Evolutionary conservation across 37 sponge, comb jelly and placozoan species (phyloP).

Genomic region (Ephydatia muelleri): DNA sequence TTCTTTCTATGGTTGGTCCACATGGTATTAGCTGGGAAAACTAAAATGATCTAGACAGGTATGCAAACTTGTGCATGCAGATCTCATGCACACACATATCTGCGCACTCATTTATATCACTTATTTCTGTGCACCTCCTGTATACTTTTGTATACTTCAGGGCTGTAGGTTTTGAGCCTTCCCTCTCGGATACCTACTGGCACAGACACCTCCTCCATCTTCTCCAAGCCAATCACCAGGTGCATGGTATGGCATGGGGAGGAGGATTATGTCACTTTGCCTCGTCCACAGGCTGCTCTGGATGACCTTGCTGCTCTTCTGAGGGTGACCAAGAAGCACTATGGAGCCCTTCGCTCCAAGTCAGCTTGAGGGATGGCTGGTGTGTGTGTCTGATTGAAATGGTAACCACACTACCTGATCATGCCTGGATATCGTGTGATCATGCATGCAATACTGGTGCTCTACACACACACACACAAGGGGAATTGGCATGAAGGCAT

Average conservation of each 20-base stretch:
- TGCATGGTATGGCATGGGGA: background rate
- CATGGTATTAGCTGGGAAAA: constrained; percentile 66
- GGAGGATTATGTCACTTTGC: background rate
- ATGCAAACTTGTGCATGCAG: background rate
- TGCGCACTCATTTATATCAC: background rate
- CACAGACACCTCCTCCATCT: constrained; percentile 74
- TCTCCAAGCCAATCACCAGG: constrained; percentile 40
- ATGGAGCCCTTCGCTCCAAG: constrained; percentile 55
- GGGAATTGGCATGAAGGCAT: background rate
- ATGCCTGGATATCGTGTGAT: no score
- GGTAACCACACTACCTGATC: no score
- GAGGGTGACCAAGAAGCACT: constrained; percentile 63
- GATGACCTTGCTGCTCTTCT: constrained; percentile 58
- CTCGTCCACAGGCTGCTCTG: constrained; percentile 48
- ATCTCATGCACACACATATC: no score
- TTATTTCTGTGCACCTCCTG: background rate
- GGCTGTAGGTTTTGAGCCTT: constrained; percentile 64
- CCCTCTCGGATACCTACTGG: constrained; percentile 75
- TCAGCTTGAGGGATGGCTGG: constrained; percentile 23
- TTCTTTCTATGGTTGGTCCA: background rate
- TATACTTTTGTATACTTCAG: background rate
- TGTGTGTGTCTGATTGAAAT: no score
- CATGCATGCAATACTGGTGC: no score
- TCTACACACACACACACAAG: no score
- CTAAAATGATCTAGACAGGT: constrained; percentile 74